phyloP scores from a whole-genome alignment of 2,888 invertebrate genomes.

The Drosophila yooni region DNA sequence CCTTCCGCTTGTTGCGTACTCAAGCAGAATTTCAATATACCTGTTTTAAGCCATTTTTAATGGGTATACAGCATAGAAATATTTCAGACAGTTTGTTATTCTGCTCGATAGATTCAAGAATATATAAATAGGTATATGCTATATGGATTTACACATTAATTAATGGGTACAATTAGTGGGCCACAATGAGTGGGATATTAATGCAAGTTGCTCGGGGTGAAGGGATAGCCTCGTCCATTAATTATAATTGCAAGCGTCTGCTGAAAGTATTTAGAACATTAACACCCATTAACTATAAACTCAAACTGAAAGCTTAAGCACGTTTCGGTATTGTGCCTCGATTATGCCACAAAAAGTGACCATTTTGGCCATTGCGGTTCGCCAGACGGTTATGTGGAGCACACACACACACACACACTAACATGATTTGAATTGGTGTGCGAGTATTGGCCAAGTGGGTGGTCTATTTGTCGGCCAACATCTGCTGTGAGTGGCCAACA shows the following conservation, averaged over 20 bases:
- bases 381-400: conserved; percentile 4
- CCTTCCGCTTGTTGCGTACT: background rate
- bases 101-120: background rate
- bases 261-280: background rate
- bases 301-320: background rate
- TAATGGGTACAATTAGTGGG: background rate
- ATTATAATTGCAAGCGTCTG: background rate
- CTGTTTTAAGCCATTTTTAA: background rate
- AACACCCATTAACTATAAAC: background rate
- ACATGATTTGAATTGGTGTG: background rate
- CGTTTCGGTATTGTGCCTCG: background rate
- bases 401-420: conserved; percentile 3
- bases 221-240: background rate
- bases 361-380: conserved; percentile 16
- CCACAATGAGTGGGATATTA: background rate
- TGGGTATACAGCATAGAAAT: background rate
- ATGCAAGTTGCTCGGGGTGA: background rate
- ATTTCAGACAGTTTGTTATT: too few species aligned
- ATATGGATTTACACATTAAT: background rate
- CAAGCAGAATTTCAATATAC: background rate
- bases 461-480: conserved; percentile 29
- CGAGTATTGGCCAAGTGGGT: conserved; percentile 30
- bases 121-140: background rate
- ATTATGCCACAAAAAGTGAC: background rate
- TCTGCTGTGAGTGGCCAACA: conserved; percentile 12